Evolutionary conservation across 1,140 invertebrate genomes (phyloP).

Genomic region (Drosophila gunungcola): DNA sequence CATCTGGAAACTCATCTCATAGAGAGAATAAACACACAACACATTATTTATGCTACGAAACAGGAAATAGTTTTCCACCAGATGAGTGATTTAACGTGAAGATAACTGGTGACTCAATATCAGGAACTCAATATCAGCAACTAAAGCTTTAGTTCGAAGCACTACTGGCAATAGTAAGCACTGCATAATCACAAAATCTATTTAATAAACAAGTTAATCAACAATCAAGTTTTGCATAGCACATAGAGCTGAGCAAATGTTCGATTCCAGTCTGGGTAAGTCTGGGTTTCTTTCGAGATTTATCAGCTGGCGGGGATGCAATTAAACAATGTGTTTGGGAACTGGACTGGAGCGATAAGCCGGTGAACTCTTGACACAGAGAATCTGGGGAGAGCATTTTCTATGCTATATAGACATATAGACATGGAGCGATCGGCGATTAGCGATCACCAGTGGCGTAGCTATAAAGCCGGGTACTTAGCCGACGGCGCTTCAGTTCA

Average conservation of each 20-base stretch:
- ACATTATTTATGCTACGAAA: background rate
- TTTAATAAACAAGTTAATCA: constrained; percentile 48
- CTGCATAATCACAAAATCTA: constrained; percentile 25
- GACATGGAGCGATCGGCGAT: constrained; percentile 2
- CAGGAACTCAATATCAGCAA: background rate
- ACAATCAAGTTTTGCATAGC: constrained; percentile 34
- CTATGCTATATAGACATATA: background rate
- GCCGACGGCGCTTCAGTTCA: constrained; percentile 38
- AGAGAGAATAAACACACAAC: too few species aligned
- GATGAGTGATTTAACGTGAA: background rate
- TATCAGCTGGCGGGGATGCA: constrained; percentile 26
- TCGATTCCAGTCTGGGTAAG: constrained; percentile 3
- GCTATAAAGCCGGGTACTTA: constrained; percentile 55
- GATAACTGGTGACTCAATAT: constrained; percentile 1
- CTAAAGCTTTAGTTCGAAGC: background rate
- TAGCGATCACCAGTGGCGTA: background rate
- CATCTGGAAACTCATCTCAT: background rate
- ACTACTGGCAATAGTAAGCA: background rate
- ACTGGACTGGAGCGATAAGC: constrained; percentile 6
- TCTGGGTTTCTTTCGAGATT: constrained; percentile 17
- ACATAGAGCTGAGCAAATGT: constrained; percentile 27
- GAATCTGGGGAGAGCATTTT: constrained; percentile 23
- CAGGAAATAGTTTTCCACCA: constrained; percentile 7
- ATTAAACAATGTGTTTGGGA: constrained; percentile 8
- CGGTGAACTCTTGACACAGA: constrained; percentile 69